Evolutionary conservation across 92 coral and sea anemone species (phyloP).

Genomic region (Epizoanthus fatuus): DNA sequence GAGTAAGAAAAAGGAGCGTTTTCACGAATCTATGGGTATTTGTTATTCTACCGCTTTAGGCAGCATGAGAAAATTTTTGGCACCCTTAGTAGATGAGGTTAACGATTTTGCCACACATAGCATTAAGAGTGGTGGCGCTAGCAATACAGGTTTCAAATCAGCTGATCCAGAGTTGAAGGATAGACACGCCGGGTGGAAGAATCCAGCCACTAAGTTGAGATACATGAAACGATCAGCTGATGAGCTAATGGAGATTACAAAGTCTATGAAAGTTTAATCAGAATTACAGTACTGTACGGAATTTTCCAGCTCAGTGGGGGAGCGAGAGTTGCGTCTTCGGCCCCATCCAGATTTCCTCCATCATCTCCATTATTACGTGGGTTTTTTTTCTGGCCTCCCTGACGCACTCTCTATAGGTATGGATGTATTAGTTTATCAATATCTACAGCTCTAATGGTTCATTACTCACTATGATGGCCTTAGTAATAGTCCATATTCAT

Average conservation of each 20-base stretch:
- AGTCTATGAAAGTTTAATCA: background rate
- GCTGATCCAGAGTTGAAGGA: too few species aligned
- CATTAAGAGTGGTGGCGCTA: too few species aligned
- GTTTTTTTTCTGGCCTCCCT: conserved; percentile 24
- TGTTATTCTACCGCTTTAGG: too few species aligned
- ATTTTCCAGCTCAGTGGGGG: background rate
- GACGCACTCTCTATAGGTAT: background rate
- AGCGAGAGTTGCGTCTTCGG: conserved; percentile 9
- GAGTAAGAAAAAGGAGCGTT: conserved; percentile 6
- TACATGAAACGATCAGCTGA: background rate
- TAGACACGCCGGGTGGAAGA: too few species aligned
- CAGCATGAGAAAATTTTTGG: too few species aligned
- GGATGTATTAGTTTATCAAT: background rate
- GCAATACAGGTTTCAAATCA: too few species aligned
- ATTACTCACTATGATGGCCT: too few species aligned
- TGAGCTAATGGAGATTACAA: background rate
- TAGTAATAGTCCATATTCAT: too few species aligned
- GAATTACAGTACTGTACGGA: background rate
- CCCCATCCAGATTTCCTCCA: conserved; percentile 6
- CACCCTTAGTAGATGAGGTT: too few species aligned
- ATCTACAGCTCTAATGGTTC: background rate
- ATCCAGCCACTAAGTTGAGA: background rate
- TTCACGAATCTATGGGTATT: background rate
- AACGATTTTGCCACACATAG: too few species aligned
- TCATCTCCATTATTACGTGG: background rate